A percentile compares a stretch with the other conserved stretches of the same genome.
Evolutionary conservation across 2,888 invertebrate species (phyloP).

Genomic region (Melipona bicolor): DNA sequence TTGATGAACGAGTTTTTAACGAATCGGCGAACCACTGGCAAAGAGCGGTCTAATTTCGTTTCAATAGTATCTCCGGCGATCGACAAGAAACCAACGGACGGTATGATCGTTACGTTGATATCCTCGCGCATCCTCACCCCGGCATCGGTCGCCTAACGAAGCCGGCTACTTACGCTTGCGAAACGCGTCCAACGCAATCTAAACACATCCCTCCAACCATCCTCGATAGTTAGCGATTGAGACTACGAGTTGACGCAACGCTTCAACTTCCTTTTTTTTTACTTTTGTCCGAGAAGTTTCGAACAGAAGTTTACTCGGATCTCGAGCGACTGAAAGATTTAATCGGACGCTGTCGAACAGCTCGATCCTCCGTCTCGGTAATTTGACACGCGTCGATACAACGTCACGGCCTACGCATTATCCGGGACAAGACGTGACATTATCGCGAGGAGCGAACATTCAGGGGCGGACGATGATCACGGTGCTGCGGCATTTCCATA

Average conservation of each 20-base stretch:
- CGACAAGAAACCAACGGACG: slow-evolving; percentile 38
- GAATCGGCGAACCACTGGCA: slow-evolving; percentile 1
- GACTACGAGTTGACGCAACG: too few relatives aligned
- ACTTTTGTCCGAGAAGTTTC: neutral
- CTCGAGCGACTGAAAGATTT: neutral
- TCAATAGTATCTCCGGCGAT: slow-evolving; percentile 47
- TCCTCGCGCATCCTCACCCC: slow-evolving; percentile 12
- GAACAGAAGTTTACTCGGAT: too few relatives aligned
- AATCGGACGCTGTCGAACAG: neutral
- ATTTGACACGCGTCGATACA: neutral
- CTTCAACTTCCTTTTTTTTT: neutral
- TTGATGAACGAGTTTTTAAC: slow-evolving; percentile 8
- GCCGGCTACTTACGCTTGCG: slow-evolving; percentile 37
- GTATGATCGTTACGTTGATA: slow-evolving; percentile 48
- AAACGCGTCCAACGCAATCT: slow-evolving; percentile 35
- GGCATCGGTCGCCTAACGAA: slow-evolving; percentile 42
- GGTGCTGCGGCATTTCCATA: neutral
- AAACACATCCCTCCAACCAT: slow-evolving; percentile 31
- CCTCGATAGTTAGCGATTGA: slow-evolving; percentile 1
- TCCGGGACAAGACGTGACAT: neutral
- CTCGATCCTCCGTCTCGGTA: neutral
- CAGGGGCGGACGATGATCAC: neutral
- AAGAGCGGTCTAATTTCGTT: slow-evolving; percentile 45
- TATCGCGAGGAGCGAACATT: neutral
- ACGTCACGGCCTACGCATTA: neutral